phyloP scores from a whole-genome alignment of 2,797 vertebrate genomes.

The Micrastur ruficollis region DNA sequence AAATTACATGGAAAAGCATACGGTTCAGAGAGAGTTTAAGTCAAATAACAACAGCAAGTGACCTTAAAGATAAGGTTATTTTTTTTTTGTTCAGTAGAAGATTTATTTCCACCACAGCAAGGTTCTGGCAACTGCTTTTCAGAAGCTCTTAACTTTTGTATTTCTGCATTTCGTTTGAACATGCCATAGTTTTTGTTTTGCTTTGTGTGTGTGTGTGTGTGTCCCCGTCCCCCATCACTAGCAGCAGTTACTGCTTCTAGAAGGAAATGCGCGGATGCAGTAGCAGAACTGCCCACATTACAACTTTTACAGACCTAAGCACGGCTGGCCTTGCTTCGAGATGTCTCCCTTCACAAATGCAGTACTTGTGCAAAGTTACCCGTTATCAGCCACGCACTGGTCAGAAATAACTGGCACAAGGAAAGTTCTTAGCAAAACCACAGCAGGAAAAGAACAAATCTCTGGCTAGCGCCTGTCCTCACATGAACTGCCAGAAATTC shows the following conservation, averaged over 20 bases:
- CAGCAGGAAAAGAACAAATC: neutral
- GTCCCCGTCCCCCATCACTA: accelerated
- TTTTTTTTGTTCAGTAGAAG: neutral
- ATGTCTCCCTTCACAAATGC: neutral
- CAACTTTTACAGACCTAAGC: neutral
- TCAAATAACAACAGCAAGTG: neutral
- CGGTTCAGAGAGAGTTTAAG: neutral
- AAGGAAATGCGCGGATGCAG: neutral
- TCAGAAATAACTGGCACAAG: neutral
- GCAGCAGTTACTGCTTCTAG: neutral
- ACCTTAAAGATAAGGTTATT: neutral
- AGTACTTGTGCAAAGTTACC: neutral
- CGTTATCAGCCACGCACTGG: neutral
- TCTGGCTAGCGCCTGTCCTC: neutral
- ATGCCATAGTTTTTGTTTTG: neutral
- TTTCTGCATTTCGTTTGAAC: neutral
- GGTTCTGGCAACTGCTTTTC: neutral
- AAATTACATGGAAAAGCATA: neutral
- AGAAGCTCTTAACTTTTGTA: neutral
- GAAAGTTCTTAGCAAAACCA: neutral
- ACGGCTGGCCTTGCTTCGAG: neutral
- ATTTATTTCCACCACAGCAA: neutral
- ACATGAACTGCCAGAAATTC: neutral
- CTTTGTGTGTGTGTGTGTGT: neutral
- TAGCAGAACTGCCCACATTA: neutral